Evolutionary conservation across 1,140 invertebrate genomes (phyloP).

Genomic region (Ridgeia piscesae): DNA sequence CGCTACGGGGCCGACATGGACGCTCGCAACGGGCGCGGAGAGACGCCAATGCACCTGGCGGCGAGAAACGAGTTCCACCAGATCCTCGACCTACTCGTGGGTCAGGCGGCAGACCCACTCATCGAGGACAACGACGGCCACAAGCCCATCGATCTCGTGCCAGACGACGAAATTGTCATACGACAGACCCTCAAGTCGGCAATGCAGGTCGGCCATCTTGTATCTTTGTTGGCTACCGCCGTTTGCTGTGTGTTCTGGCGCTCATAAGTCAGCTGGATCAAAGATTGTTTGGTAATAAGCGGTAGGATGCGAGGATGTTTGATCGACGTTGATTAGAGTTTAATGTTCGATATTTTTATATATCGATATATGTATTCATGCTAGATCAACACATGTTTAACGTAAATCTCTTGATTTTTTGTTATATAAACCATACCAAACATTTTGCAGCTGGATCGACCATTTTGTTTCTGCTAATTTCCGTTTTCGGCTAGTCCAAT

Average conservation of each 20-base stretch:
- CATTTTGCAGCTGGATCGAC: too few relatives aligned
- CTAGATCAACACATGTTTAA: too few relatives aligned
- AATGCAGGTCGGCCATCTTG: not conserved
- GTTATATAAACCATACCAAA: too few relatives aligned
- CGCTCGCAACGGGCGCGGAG: constrained; percentile 38
- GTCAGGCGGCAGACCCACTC: constrained; percentile 23
- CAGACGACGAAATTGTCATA: constrained; percentile 27
- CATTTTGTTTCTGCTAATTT: not conserved
- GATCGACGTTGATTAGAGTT: too few relatives aligned
- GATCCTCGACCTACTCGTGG: constrained; percentile 26
- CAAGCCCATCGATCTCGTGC: constrained; percentile 27
- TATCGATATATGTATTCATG: too few relatives aligned
- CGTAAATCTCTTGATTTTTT: too few relatives aligned
- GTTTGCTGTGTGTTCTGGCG: not conserved
- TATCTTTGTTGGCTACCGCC: not conserved
- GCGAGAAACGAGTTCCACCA: constrained; percentile 32
- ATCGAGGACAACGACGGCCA: constrained; percentile 27
- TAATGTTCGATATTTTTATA: too few relatives aligned
- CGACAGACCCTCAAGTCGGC: constrained; percentile 27
- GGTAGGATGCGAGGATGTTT: too few relatives aligned
- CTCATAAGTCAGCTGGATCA: too few relatives aligned
- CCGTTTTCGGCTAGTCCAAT: not conserved
- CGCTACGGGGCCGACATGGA: constrained; percentile 37
- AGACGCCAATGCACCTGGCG: constrained; percentile 47
- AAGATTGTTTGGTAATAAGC: too few relatives aligned